These are phyloP conservation scores for Taenaris catops DNA, from an alignment of 2,888 invertebrate genomes.

Conservation along the genomic window DNA sequence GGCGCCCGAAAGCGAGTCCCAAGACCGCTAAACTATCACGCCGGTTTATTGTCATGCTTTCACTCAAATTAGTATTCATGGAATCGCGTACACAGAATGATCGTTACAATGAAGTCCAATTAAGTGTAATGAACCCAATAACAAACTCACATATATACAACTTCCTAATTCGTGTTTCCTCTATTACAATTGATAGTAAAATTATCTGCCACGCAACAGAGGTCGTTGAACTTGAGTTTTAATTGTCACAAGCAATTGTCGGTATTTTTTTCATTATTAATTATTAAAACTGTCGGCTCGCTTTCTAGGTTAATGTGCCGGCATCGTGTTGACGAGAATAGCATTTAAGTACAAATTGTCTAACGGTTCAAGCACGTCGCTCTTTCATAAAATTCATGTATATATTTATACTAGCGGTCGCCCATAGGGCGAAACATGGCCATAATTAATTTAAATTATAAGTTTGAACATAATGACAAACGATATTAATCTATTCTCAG, in stretches of 20 bases:
- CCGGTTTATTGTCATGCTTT: constrained; percentile 16
- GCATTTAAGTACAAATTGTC: too few species aligned
- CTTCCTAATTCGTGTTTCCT: constrained; percentile 50
- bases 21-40: too few species aligned
- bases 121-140: constrained; percentile 45
- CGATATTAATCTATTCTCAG: too few species aligned
- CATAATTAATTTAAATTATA: too few species aligned
- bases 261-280: constrained; percentile 1
- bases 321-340: too few species aligned
- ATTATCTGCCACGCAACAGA: constrained; percentile 20
- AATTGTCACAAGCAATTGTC: constrained; percentile 12
- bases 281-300: background rate
- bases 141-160: constrained; percentile 40
- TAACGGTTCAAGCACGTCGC: too few species aligned
- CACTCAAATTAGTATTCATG: constrained; percentile 20
- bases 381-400: too few species aligned
- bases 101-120: constrained; percentile 51
- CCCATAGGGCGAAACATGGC: too few species aligned
- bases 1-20: too few species aligned
- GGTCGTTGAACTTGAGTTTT: constrained; percentile 24
- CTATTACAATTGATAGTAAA: constrained; percentile 41
- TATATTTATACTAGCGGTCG: too few species aligned
- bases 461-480: too few species aligned
- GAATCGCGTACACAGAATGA: constrained; percentile 36
- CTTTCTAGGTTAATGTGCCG: constrained; percentile 2